Evolutionary conservation across 2,113 vertebrate genomes (phyloP).

Genomic region (Bujurquina vittata): DNA sequence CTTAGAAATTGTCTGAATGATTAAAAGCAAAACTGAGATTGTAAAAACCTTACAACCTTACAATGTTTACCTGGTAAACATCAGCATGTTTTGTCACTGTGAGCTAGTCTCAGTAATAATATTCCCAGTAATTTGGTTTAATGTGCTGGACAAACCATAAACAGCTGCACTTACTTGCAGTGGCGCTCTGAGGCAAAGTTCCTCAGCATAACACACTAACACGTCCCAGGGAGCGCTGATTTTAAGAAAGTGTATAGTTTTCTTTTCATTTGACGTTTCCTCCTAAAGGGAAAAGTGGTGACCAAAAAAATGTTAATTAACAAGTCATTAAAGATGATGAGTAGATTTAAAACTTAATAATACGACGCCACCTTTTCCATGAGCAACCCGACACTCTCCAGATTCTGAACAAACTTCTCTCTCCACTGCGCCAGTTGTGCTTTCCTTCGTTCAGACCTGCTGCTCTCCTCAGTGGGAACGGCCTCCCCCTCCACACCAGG

Average conservation of each 20-base stretch:
- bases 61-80: too few relatives aligned
- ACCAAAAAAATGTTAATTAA: background rate
- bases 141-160: background rate
- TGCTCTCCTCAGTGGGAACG: conserved; percentile 48
- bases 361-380: conserved; percentile 76
- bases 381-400: conserved; percentile 72
- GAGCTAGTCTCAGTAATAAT: background rate
- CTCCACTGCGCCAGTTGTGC: conserved; percentile 70
- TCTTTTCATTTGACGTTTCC: conserved; percentile 78
- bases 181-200: conserved; percentile 79
- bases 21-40: background rate
- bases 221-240: conserved; percentile 80
- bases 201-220: conserved; percentile 77
- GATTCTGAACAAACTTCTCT: conserved; percentile 78
- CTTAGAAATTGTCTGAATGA: background rate
- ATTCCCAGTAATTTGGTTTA: background rate
- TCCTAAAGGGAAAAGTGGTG: conserved; percentile 67
- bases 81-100: background rate
- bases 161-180: conserved; percentile 73
- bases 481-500: conserved; percentile 20
- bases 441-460: conserved; percentile 73
- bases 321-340: background rate
- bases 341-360: background rate
- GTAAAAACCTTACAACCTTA: background rate
- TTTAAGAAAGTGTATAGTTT: conserved; percentile 79